Percentiles rank a stretch among this genome's conserved stretches.
Conservation (phyloP, 2,113 vertebrate species). For the Mesitornis unicolor region DNA sequence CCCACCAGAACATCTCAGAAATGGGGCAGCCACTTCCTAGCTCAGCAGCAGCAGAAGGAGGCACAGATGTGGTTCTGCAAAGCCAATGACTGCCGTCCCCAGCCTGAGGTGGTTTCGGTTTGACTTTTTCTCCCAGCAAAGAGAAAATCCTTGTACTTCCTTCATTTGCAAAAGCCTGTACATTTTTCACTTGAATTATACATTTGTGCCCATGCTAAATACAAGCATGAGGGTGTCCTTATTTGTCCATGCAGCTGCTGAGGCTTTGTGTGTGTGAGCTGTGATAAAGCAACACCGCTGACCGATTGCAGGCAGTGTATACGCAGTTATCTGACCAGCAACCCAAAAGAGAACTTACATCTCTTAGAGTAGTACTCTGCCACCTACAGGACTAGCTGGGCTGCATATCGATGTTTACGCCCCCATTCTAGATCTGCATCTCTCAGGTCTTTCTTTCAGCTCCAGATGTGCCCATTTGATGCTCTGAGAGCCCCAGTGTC, state of each 20-base stretch:
- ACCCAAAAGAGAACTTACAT: neutral
- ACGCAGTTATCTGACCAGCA: neutral
- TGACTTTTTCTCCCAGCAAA: neutral
- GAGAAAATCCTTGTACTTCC: neutral
- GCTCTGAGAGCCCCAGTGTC: neutral
- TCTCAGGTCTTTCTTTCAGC: neutral
- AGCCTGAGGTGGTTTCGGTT: accelerated
- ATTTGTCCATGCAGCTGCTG: accelerated
- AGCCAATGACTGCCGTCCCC: neutral
- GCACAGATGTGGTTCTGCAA: neutral
- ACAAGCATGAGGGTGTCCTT: neutral
- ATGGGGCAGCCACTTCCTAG: neutral
- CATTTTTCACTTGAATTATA: neutral
- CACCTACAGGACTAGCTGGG: neutral
- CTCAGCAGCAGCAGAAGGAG: neutral
- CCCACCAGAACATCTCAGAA: neutral
- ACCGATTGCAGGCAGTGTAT: neutral
- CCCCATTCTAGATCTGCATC: neutral
- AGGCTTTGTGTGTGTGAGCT: neutral
- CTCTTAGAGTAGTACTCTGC: neutral
- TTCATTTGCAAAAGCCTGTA: neutral
- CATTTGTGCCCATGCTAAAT: neutral
- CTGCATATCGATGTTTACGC: neutral
- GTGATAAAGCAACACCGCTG: accelerated
- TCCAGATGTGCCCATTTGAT: neutral